These are phyloP conservation scores for Rhincodon typus DNA, from an alignment of 2,797 vertebrate genomes.

Conservation along the genomic window DNA sequence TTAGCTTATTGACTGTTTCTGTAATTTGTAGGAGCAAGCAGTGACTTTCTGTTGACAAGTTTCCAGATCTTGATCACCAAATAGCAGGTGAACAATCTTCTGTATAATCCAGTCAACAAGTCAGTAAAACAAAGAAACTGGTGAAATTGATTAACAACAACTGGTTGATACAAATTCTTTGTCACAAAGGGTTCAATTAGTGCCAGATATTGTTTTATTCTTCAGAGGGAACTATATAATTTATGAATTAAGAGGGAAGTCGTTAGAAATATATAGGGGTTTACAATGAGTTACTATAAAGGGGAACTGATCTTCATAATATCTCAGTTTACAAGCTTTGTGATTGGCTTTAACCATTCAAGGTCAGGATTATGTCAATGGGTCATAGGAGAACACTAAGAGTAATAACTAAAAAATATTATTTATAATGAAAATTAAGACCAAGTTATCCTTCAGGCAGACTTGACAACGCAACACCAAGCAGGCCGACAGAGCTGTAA, in stretches of 20 bases:
- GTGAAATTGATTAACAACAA: not conserved
- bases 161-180: not conserved
- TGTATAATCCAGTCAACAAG: slow-evolving; percentile 19
- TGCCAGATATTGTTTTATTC: not conserved
- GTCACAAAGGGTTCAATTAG: not conserved
- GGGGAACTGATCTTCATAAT: not conserved
- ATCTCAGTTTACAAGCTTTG: not conserved
- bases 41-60: not conserved
- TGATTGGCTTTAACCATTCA: not conserved
- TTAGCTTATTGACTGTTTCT: slow-evolving; percentile 23
- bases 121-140: not conserved
- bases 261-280: not conserved
- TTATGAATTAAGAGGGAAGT: not conserved
- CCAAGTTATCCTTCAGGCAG: not conserved
- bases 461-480: not conserved
- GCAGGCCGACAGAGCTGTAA: not conserved
- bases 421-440: not conserved
- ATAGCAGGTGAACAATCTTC: slow-evolving; percentile 2
- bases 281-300: not conserved
- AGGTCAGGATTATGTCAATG: not conserved
- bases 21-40: not conserved
- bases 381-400: not conserved
- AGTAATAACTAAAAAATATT: not conserved
- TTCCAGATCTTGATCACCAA: slow-evolving; percentile 26
- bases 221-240: not conserved